Evolutionary conservation across 92 coral and sea anemone genomes (phyloP).

Genomic region (Parazoanthus darwini): DNA sequence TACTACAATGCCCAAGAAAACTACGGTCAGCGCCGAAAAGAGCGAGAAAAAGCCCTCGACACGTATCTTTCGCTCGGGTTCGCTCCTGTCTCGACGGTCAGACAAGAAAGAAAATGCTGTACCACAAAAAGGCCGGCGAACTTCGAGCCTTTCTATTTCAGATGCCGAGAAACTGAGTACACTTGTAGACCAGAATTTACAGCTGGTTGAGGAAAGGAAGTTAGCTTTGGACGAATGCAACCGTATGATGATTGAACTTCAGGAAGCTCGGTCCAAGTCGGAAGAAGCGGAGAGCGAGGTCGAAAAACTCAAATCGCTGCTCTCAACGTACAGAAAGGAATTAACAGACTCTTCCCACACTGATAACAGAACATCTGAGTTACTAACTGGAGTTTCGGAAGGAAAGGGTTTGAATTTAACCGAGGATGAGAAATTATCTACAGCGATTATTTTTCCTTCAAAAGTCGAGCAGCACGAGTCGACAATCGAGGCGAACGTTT

Average conservation of each 20-base stretch:
- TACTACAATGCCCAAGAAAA: constrained; percentile 77
- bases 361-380: constrained; percentile 32
- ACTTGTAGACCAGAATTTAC: constrained; percentile 62
- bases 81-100: constrained; percentile 71
- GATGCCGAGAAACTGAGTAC: constrained; percentile 68
- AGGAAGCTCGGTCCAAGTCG: constrained; percentile 66
- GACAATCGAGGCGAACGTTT: constrained; percentile 76
- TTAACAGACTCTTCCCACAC: constrained; percentile 35
- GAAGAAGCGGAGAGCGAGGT: constrained; percentile 69
- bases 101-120: constrained; percentile 50
- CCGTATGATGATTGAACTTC: constrained; percentile 65
- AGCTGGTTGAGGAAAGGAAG: constrained; percentile 62
- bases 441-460: constrained; percentile 66
- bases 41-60: constrained; percentile 58
- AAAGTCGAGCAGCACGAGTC: constrained; percentile 79
- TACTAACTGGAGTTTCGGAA: constrained; percentile 33
- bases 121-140: constrained; percentile 56
- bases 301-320: constrained; percentile 75
- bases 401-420: constrained; percentile 25
- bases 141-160: constrained; percentile 66
- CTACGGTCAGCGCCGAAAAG: constrained; percentile 64
- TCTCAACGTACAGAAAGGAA: constrained; percentile 62
- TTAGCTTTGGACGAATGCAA: constrained; percentile 68
- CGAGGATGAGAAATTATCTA: constrained; percentile 14
- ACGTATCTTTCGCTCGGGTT: constrained; percentile 78